Conservation (phyloP, 2,797 vertebrate species). For the Tapera naevia region DNA sequence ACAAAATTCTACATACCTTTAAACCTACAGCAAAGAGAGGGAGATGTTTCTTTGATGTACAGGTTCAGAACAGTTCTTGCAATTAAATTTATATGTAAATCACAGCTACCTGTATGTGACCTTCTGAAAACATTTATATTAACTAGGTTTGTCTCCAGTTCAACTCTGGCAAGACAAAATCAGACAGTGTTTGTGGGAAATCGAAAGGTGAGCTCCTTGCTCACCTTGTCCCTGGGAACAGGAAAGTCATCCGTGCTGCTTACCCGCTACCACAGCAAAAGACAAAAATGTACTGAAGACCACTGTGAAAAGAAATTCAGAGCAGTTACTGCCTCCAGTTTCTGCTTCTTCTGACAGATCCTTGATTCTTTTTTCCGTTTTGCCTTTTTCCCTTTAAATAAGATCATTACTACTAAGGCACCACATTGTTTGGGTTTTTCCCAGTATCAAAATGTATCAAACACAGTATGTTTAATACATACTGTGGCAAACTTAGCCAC, state of each 20-base stretch:
- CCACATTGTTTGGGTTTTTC: neutral
- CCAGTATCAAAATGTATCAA: neutral
- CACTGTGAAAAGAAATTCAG: neutral
- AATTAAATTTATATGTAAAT: neutral
- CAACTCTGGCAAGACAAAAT: neutral
- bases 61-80: neutral
- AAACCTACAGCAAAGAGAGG: neutral
- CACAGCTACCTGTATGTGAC: neutral
- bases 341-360: neutral
- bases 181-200: neutral
- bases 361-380: neutral
- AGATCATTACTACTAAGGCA: neutral
- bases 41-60: neutral
- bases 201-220: neutral
- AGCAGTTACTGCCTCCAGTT: neutral
- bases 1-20: neutral
- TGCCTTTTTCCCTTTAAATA: neutral
- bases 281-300: neutral
- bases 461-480: neutral
- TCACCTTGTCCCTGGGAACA: neutral
- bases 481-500: neutral
- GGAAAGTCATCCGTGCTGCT: neutral
- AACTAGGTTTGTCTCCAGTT: neutral
- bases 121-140: neutral
- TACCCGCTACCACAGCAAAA: fast-evolving